These are phyloP conservation scores for Dasypus novemcinctus DNA, from an alignment of 2,113 vertebrate species.

Conservation along the genomic window DNA sequence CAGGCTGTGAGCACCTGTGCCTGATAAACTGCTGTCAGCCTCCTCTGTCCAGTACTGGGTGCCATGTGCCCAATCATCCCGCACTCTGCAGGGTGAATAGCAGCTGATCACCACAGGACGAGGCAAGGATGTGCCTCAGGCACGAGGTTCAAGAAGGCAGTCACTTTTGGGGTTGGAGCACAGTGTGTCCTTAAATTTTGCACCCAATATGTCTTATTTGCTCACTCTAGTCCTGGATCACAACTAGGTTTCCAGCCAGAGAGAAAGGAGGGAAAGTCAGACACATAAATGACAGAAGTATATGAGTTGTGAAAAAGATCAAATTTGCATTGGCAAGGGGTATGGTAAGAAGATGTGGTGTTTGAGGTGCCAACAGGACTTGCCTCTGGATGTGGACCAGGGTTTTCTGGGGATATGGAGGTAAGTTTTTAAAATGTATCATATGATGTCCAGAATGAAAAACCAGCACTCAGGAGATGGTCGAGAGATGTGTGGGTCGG, in stretches of 20 bases:
- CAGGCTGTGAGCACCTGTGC: too few species aligned
- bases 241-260: neutral
- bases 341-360: neutral
- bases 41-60: too few species aligned
- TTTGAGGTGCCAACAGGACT: neutral
- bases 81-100: too few species aligned
- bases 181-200: neutral
- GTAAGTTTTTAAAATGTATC: too few species aligned
- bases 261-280: neutral
- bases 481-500: neutral
- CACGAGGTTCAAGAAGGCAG: neutral
- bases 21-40: too few species aligned
- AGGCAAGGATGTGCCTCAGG: neutral
- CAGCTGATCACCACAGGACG: too few species aligned
- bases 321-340: neutral
- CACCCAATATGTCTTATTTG: too few species aligned
- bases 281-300: neutral
- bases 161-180: too few species aligned
- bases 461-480: neutral
- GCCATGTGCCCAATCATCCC: too few species aligned
- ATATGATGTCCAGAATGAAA: too few species aligned
- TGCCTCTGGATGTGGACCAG: neutral
- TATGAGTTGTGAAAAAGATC: neutral
- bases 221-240: neutral
- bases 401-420: neutral